These are phyloP conservation scores for Cyclura pinguis DNA, from an alignment of 2,797 vertebrate species.

Conservation along the genomic window DNA sequence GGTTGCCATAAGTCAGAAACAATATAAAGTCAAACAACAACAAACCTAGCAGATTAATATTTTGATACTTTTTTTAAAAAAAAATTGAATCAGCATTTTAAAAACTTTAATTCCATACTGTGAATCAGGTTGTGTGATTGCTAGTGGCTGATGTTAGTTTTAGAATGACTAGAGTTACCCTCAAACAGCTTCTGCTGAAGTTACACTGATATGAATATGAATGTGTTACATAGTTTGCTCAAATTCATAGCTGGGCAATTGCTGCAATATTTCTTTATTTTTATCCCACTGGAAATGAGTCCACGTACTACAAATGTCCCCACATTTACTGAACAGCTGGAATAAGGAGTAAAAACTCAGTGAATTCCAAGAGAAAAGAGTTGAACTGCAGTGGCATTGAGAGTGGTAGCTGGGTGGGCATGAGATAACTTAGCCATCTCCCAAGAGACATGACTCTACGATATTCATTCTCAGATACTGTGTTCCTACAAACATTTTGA, in stretches of 20 bases:
- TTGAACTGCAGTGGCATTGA: neutral
- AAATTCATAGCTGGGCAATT: neutral
- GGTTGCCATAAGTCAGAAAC: too few relatives aligned
- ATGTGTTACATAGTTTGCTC: neutral
- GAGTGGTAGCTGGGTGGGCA: neutral
- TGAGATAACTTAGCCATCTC: neutral
- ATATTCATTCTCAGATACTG: neutral
- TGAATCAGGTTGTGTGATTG: slow-evolving; percentile 55
- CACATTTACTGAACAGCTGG: too few relatives aligned
- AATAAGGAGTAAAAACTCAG: neutral
- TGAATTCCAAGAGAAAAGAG: neutral
- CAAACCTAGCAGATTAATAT: slow-evolving; percentile 38
- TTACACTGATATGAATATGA: slow-evolving; percentile 37
- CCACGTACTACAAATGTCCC: neutral
- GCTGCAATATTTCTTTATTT: neutral
- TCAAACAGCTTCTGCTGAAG: slow-evolving; percentile 24
- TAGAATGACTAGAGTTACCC: slow-evolving; percentile 31
- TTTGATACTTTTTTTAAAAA: slow-evolving; percentile 53
- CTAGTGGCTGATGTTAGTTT: slow-evolving; percentile 29
- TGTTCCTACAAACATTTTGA: neutral
- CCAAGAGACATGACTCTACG: neutral
- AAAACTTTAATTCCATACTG: slow-evolving; percentile 56
- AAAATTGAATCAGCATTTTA: slow-evolving; percentile 58
- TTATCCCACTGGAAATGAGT: neutral
- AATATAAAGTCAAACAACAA: too few relatives aligned